Evolutionary conservation across 2,113 vertebrate genomes (phyloP).

Genomic region (Oncorhynchus tshawytscha): DNA sequence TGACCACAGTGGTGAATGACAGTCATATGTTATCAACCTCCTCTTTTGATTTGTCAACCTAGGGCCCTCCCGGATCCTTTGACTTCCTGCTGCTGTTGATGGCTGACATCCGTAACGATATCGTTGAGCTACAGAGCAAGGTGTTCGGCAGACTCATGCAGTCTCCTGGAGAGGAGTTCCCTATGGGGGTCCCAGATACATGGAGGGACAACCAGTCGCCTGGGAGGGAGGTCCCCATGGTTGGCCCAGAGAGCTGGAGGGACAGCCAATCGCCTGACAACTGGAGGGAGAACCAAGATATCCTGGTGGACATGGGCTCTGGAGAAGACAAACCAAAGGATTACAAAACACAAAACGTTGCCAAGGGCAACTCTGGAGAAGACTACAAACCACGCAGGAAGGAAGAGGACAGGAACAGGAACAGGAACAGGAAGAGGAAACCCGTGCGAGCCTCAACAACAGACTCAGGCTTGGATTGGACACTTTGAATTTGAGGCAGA

Average conservation of each 20-base stretch:
- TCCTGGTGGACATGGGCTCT: slow-evolving; percentile 83
- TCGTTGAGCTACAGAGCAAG: slow-evolving; percentile 87
- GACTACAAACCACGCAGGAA: slow-evolving; percentile 57
- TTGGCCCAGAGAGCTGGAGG: too few species aligned
- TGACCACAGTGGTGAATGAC: too few species aligned
- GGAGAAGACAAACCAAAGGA: slow-evolving; percentile 79
- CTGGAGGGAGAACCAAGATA: slow-evolving; percentile 82
- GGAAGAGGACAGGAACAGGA: slow-evolving; percentile 64
- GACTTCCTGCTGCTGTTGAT: slow-evolving; percentile 94
- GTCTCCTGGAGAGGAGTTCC: slow-evolving; percentile 82
- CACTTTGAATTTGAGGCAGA: slow-evolving; percentile 45
- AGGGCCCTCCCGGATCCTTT: slow-evolving; percentile 96
- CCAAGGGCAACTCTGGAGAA: slow-evolving; percentile 66
- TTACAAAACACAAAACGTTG: slow-evolving; percentile 41
- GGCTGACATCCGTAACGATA: slow-evolving; percentile 96
- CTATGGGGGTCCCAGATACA: slow-evolving; percentile 72
- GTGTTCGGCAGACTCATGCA: slow-evolving; percentile 81
- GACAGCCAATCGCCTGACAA: slow-evolving; percentile 12
- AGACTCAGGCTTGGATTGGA: slow-evolving; percentile 49
- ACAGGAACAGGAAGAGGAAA: slow-evolving; percentile 73
- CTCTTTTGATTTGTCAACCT: slow-evolving; percentile 11
- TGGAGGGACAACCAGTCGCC: slow-evolving; percentile 71
- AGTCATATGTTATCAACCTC: not conserved
- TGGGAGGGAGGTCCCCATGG: too few species aligned
- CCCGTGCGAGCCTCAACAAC: slow-evolving; percentile 48